phyloP scores from a whole-genome alignment of 1,140 invertebrate genomes.

The Drosophila hydei region DNA sequence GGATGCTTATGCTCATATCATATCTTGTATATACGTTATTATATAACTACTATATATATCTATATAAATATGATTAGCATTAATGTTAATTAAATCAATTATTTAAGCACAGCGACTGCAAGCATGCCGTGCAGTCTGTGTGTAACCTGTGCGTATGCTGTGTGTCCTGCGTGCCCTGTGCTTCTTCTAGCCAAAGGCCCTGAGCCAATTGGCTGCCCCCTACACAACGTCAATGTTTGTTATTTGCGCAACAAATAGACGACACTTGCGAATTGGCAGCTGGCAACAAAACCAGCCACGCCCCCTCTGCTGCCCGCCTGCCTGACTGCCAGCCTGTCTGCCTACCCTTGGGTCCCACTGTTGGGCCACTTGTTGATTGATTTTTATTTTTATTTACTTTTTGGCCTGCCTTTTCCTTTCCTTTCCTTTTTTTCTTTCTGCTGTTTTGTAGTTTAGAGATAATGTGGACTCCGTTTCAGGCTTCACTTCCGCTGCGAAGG shows the following conservation, averaged over 20 bases:
- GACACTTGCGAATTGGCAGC: conserved; percentile 41
- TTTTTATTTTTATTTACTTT: conserved; percentile 54
- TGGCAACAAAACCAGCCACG: background rate
- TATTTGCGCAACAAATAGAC: conserved; percentile 40
- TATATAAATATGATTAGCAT: conserved; percentile 39
- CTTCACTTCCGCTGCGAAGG: background rate
- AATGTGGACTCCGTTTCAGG: background rate
- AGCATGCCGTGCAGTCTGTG: conserved; percentile 1
- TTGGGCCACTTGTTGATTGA: conserved; percentile 75
- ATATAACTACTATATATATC: conserved; percentile 10
- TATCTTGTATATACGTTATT: conserved; percentile 4
- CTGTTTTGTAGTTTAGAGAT: background rate
- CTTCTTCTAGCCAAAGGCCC: conserved; percentile 8
- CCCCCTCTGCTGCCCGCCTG: background rate
- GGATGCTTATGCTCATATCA: conserved; percentile 26
- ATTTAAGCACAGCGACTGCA: conserved; percentile 24
- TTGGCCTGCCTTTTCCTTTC: background rate
- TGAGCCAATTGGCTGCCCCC: conserved; percentile 24
- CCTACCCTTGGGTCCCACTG: conserved; percentile 1
- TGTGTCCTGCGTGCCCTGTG: too few species aligned
- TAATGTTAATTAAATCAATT: conserved; percentile 78
- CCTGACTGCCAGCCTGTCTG: background rate
- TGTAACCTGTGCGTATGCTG: conserved; percentile 2
- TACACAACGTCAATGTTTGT: conserved; percentile 23
- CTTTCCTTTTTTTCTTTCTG: background rate